phyloP scores from a whole-genome alignment of 2,797 vertebrate genomes.

The Simalia tracyae region DNA sequence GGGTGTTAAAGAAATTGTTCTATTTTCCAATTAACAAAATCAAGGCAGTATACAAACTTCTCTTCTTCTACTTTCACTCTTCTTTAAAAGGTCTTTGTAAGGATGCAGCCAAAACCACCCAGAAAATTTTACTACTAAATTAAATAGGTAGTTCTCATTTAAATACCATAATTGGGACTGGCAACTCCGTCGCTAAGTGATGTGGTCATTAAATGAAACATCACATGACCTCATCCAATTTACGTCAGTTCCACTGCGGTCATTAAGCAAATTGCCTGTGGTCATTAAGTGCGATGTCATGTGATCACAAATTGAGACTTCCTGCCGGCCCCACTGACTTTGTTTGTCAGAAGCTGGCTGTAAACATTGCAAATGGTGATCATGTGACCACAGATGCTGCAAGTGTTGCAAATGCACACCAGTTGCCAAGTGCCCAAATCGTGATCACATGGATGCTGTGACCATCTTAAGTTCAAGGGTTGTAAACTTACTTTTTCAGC shows the following conservation, averaged over 20 bases:
- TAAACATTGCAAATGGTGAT: background rate
- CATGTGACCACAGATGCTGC: background rate
- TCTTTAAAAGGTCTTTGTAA: background rate
- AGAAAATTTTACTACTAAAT: background rate
- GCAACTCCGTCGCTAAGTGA: background rate
- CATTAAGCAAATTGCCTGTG: background rate
- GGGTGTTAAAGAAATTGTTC: background rate
- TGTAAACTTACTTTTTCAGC: background rate
- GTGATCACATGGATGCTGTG: background rate
- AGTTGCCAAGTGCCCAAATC: background rate
- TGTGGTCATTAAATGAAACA: background rate
- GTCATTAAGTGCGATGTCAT: background rate
- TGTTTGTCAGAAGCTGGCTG: background rate
- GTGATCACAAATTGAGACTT: background rate
- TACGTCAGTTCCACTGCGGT: background rate
- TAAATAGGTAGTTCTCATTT: background rate
- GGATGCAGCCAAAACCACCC: background rate
- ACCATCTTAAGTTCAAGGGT: background rate
- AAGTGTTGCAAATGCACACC: background rate
- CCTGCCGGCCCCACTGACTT: background rate
- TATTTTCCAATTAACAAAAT: background rate
- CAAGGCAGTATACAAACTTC: background rate
- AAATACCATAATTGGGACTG: background rate
- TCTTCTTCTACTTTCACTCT: background rate
- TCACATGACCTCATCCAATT: background rate